Percentiles rank a stretch among this genome's conserved stretches.
Conservation (phyloP, 1,140 invertebrate species). For the Eriosoma lanigerum region DNA sequence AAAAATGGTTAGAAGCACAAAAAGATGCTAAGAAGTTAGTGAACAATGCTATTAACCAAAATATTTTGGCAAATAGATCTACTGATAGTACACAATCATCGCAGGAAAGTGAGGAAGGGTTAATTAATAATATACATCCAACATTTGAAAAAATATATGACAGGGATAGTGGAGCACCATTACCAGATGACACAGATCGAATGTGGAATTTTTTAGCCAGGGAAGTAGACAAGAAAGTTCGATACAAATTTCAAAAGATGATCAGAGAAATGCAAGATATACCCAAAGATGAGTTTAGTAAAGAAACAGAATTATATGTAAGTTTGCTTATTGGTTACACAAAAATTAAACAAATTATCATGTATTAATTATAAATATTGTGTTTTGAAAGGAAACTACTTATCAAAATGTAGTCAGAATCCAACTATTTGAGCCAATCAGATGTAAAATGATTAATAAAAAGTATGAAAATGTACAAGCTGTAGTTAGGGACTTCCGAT, state of each 20-base stretch:
- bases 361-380: background rate
- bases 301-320: constrained; percentile 39
- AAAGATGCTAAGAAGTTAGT: constrained; percentile 38
- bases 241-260: constrained; percentile 49
- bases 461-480: constrained; percentile 49
- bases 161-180: background rate
- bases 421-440: constrained; percentile 40
- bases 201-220: constrained; percentile 47
- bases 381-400: constrained; percentile 34
- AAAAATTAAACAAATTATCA: background rate
- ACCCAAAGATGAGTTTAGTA: constrained; percentile 41
- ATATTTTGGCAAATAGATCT: constrained; percentile 27
- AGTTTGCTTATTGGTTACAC: background rate
- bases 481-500: constrained; percentile 37
- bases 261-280: constrained; percentile 49
- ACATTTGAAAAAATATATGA: constrained; percentile 25
- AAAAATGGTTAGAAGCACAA: constrained; percentile 46
- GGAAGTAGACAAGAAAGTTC: constrained; percentile 46
- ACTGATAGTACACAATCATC: constrained; percentile 33
- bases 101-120: constrained; percentile 34
- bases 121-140: constrained; percentile 34
- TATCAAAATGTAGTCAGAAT: constrained; percentile 39
- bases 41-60: constrained; percentile 34
- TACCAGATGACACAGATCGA: constrained; percentile 38
- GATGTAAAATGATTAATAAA: constrained; percentile 48